Evolutionary conservation across 2,113 vertebrate genomes (phyloP), one percentile per base, ranked within the genome.

Genomic region (Psilopogon haemacephalus): DNA sequence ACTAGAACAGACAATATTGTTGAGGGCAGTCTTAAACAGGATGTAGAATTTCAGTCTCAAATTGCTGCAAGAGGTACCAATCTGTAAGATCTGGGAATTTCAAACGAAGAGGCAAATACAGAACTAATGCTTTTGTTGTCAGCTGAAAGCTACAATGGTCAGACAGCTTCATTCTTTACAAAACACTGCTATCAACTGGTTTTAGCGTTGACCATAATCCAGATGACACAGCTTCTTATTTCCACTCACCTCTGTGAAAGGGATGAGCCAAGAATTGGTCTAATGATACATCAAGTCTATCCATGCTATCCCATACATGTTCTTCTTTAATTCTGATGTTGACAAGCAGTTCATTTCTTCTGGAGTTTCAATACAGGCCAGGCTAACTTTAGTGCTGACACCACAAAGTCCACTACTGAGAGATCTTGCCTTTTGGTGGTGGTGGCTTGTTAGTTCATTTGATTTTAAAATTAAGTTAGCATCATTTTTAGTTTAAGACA

Each of bases 1-100:
- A 35, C 10, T 33, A 44, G 1, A 19, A 23, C 18, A 19, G 26
- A 77, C 0, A 0, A 82, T 21, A 32, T 17, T 75, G 28, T 3
- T 44, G 40, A 84, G 89, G 23, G 52, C 23, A 12, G 67, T 13
- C 28, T 60, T 64, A 59, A 24, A 70, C 15, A 59, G 75, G 38
- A 17, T 73, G 33, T n/a, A 76, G 50, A 74, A 69, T n/a, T 89
- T 76, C 33, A 48, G 37, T 62, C 32, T 71, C 63, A 89, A 63
- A 91, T 30, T n/a, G 67, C 16, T 52, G 24, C 62, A 72, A 78
- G 26, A 84, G 10, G 15, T 16, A 46, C 13, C 23, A 88, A 19
- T 10, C 10, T 64, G 18, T 79, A 75, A 78, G 30, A 69, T 3
- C 35, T 24, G 12, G 30, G 44, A 86, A 89, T 65, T 67, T 5